phyloP scores from a whole-genome alignment of 1,140 invertebrate genomes.

The Hycleus phaleratus region DNA sequence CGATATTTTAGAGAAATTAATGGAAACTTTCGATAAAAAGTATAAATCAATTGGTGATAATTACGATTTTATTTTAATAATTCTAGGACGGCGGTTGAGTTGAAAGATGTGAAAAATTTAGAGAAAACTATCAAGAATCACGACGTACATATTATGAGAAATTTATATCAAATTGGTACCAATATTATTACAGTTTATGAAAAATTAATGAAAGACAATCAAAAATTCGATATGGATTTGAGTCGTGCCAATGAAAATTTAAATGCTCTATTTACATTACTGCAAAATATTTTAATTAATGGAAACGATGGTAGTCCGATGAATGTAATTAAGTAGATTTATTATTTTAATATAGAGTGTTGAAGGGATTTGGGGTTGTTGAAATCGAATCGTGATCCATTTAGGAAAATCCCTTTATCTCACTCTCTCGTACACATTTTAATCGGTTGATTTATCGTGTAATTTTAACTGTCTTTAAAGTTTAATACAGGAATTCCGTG shows the following conservation, averaged over 20 bases:
- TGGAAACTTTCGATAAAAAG: slow-evolving; percentile 51
- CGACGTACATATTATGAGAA: slow-evolving; percentile 25
- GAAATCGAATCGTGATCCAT: too few relatives aligned
- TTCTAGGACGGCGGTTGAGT: slow-evolving; percentile 25
- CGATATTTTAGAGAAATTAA: slow-evolving; percentile 49
- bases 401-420: too few relatives aligned
- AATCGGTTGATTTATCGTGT: too few relatives aligned
- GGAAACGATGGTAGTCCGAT: too few relatives aligned
- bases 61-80: slow-evolving; percentile 3
- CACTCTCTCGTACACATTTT: too few relatives aligned
- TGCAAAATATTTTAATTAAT: background rate
- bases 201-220: slow-evolving; percentile 16
- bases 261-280: slow-evolving; percentile 12
- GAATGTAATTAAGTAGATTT: too few relatives aligned
- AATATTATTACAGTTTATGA: slow-evolving; percentile 27
- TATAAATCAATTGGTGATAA: slow-evolving; percentile 20
- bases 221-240: slow-evolving; percentile 9
- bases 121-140: slow-evolving; percentile 33
- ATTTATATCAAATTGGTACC: slow-evolving; percentile 20
- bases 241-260: slow-evolving; percentile 12
- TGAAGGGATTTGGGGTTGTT: too few relatives aligned
- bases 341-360: too few relatives aligned
- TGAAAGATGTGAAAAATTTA: slow-evolving; percentile 33
- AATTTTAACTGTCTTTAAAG: too few relatives aligned
- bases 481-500: too few relatives aligned